Percentiles rank a stretch among this genome's conserved stretches.
These are phyloP conservation scores for Gerosis bhagava DNA, from an alignment of 2,888 invertebrate species.

Conservation along the genomic window DNA sequence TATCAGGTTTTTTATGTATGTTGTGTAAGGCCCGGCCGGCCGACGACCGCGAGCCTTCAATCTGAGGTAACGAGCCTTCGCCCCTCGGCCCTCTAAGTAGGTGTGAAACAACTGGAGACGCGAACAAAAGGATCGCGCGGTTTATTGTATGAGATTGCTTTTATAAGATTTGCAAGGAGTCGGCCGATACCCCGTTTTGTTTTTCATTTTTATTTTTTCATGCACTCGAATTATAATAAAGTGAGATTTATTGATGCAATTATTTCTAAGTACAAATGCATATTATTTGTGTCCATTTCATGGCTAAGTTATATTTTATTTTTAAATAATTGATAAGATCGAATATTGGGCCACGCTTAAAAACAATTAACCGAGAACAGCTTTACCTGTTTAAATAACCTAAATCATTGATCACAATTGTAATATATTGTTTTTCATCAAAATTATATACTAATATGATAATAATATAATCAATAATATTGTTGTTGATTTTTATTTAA, in stretches of 20 bases:
- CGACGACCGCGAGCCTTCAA: conserved; percentile 74
- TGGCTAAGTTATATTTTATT: no score
- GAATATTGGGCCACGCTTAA: no score
- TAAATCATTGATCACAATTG: no score
- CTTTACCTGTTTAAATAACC: no score
- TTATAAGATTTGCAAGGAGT: conserved; percentile 36
- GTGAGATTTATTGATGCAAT: conserved; percentile 14
- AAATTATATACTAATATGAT: no score
- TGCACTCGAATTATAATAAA: conserved; percentile 15
- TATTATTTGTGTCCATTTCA: not conserved
- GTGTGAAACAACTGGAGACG: conserved; percentile 68
- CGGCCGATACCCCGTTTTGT: conserved; percentile 10
- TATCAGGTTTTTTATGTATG: conserved; percentile 48
- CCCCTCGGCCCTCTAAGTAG: conserved; percentile 63
- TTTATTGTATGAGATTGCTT: conserved; percentile 39
- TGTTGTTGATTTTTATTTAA: no score
- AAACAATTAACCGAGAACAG: no score
- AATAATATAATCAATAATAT: no score
- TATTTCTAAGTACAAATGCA: conserved; percentile 1
- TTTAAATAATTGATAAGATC: no score
- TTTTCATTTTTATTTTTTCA: conserved; percentile 25
- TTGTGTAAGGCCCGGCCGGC: conserved; percentile 52
- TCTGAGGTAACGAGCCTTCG: conserved; percentile 68
- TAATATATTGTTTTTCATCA: no score
- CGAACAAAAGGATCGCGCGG: conserved; percentile 60